These are phyloP conservation scores for Hylomyscus alleni DNA, from an alignment of 2,797 vertebrate genomes.

Conservation along the genomic window DNA sequence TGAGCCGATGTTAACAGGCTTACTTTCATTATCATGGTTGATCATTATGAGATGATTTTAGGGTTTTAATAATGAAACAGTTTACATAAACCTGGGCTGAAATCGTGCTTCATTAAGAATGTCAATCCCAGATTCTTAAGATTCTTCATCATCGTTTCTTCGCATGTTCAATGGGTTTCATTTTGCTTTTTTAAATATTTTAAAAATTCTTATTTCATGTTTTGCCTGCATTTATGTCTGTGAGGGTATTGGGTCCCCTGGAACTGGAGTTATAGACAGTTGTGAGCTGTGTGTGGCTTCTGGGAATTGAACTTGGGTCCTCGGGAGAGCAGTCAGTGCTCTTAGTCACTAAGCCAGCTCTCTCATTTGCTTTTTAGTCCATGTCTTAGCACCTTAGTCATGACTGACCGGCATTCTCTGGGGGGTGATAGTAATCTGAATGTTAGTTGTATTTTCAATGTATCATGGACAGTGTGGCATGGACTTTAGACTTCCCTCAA, in stretches of 20 bases:
- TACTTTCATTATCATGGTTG: slow-evolving; percentile 56
- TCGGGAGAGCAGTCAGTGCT: too few relatives aligned
- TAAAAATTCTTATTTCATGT: neutral
- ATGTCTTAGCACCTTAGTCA: slow-evolving; percentile 4
- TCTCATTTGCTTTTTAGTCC: slow-evolving; percentile 15
- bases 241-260: neutral
- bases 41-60: neutral
- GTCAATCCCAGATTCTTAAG: slow-evolving; percentile 14
- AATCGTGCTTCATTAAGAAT: slow-evolving; percentile 21
- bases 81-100: neutral
- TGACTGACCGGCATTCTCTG: neutral
- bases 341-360: neutral
- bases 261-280: neutral
- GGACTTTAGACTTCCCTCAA: neutral
- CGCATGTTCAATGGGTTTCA: neutral
- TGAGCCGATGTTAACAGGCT: neutral
- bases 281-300: neutral
- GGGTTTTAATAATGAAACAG: slow-evolving; percentile 3
- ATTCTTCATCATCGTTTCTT: neutral
- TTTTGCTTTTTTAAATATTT: neutral
- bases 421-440: slow-evolving; percentile 37
- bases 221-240: neutral
- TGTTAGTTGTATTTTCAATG: neutral
- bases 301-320: neutral
- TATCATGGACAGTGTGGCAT: neutral